phyloP scores from a whole-genome alignment of 2,888 invertebrate genomes.

The Noctua janthe region DNA sequence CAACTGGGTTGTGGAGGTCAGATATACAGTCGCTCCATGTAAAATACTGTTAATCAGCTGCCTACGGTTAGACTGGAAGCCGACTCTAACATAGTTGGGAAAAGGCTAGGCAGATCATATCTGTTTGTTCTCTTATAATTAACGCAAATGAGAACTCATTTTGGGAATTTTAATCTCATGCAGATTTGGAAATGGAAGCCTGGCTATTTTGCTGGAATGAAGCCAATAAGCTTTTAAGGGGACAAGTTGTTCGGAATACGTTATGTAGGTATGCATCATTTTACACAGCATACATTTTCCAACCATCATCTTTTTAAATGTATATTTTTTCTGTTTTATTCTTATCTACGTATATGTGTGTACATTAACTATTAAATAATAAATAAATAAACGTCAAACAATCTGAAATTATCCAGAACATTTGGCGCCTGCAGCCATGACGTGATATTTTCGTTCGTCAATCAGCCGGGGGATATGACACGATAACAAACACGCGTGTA shows the following conservation, averaged over 20 bases:
- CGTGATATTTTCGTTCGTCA: slow-evolving; percentile 37
- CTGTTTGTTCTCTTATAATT: background rate
- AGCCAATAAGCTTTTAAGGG: background rate
- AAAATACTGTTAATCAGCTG: background rate
- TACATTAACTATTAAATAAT: background rate
- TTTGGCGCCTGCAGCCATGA: background rate
- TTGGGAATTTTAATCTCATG: background rate
- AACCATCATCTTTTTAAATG: background rate
- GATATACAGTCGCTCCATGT: background rate
- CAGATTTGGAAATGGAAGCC: background rate
- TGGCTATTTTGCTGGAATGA: background rate
- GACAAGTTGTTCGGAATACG: background rate
- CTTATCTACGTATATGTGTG: background rate
- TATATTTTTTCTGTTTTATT: background rate
- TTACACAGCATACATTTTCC: background rate
- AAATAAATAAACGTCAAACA: background rate
- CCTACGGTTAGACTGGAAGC: background rate
- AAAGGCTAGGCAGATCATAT: background rate
- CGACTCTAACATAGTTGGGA: background rate
- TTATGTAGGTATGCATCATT: background rate
- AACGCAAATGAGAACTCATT: background rate
- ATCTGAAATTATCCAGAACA: background rate
- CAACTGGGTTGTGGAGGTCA: background rate
- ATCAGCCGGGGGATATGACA: slow-evolving; percentile 33
- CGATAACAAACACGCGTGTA: slow-evolving; percentile 41